These are phyloP conservation scores for Tanypteryx hageni DNA, from an alignment of 2,888 invertebrate species.

Conservation along the genomic window DNA sequence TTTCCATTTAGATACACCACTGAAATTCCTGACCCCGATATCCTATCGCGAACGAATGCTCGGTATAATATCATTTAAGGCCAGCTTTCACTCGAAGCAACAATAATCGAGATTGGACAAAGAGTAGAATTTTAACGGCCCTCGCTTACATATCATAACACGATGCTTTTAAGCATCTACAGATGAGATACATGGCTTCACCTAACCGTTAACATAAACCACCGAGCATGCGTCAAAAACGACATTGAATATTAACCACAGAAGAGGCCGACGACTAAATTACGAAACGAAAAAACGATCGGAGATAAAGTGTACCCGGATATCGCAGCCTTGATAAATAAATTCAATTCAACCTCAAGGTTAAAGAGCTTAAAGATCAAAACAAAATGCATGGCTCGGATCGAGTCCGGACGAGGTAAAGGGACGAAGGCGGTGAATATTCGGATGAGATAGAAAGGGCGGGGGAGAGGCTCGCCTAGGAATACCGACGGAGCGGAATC, in stretches of 20 bases:
- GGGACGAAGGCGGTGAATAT: neutral
- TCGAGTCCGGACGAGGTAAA: neutral
- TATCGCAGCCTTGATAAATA: neutral
- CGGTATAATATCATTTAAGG: too few species aligned
- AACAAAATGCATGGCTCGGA: neutral
- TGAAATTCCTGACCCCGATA: too few species aligned
- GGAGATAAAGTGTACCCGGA: neutral
- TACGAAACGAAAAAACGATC: neutral
- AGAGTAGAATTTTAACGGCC: too few species aligned
- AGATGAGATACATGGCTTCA: too few species aligned
- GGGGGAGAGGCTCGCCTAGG: neutral
- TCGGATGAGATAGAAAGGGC: neutral
- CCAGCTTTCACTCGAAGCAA: too few species aligned
- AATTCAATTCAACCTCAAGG: neutral
- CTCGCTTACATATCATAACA: too few species aligned
- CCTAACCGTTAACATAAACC: too few species aligned
- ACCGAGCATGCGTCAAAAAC: neutral
- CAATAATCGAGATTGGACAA: too few species aligned
- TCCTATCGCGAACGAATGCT: too few species aligned
- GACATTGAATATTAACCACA: neutral
- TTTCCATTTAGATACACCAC: too few species aligned
- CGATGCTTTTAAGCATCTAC: too few species aligned
- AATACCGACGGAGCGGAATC: neutral
- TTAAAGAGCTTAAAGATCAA: neutral
- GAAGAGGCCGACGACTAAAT: neutral